phyloP scores from a whole-genome alignment of 53 echinoderm and acorn worm species.

The Zoroaster sp. region DNA sequence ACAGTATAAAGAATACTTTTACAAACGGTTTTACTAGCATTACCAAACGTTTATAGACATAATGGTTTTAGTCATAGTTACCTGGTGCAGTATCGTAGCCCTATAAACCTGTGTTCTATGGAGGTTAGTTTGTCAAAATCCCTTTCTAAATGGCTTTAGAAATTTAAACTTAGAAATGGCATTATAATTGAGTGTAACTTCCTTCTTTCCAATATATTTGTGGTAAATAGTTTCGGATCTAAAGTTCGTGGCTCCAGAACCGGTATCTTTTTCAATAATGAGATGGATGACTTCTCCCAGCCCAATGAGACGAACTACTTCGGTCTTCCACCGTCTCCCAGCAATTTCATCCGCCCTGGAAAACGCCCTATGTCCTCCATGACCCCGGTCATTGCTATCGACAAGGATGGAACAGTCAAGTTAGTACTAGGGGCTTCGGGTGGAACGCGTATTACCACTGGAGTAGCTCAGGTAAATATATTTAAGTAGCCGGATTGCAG shows the following conservation, averaged over 20 bases:
- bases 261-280: slow-evolving; percentile 94
- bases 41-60: too few species aligned
- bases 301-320: slow-evolving; percentile 69
- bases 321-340: slow-evolving; percentile 80
- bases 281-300: slow-evolving; percentile 95
- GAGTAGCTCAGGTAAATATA: slow-evolving; percentile 56
- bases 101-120: too few species aligned
- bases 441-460: slow-evolving; percentile 79
- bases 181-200: neutral
- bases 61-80: too few species aligned
- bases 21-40: too few species aligned
- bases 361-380: slow-evolving; percentile 95
- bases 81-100: too few species aligned
- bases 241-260: slow-evolving; percentile 80
- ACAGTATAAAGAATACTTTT: too few species aligned
- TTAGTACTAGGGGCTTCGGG: slow-evolving; percentile 79
- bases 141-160: neutral
- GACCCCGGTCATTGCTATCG: slow-evolving; percentile 74
- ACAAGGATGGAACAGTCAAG: slow-evolving; percentile 44
- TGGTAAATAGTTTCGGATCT: slow-evolving; percentile 76
- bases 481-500: too few species aligned
- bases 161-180: too few species aligned
- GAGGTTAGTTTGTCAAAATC: too few species aligned
- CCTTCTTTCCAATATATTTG: neutral
- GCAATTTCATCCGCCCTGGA: slow-evolving; percentile 81